phyloP scores from a whole-genome alignment of 2,888 invertebrate genomes.

The Ceramica pisi region DNA sequence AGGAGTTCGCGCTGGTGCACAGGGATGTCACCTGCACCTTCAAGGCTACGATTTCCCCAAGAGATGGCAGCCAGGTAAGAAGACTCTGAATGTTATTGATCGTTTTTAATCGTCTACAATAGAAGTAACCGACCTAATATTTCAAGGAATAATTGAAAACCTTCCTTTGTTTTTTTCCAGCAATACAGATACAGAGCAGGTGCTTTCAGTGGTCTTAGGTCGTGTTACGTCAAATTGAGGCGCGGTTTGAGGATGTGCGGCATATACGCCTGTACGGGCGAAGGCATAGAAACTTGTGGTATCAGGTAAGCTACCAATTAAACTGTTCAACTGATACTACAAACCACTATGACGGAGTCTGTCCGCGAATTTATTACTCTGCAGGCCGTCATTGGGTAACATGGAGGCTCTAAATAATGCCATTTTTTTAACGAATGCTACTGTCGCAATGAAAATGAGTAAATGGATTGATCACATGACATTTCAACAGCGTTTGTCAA shows the following conservation, averaged over 20 bases:
- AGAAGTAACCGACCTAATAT: too few relatives aligned
- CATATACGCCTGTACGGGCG: conserved; percentile 87
- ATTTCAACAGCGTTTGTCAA: too few relatives aligned
- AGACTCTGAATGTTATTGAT: too few relatives aligned
- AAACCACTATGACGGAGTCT: background rate
- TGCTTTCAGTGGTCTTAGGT: conserved; percentile 88
- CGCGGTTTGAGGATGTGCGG: conserved; percentile 88
- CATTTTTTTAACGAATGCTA: too few relatives aligned
- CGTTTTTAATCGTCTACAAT: too few relatives aligned
- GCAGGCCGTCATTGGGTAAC: too few relatives aligned
- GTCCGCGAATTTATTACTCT: background rate
- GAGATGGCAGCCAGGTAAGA: conserved; percentile 58
- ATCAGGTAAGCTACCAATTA: conserved; percentile 70
- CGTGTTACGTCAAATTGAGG: conserved; percentile 81
- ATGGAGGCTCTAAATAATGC: too few relatives aligned
- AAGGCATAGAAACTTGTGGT: conserved; percentile 84
- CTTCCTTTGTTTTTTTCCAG: conserved; percentile 62
- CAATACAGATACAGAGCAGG: conserved; percentile 87
- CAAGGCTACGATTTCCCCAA: conserved; percentile 73
- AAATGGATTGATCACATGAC: too few relatives aligned
- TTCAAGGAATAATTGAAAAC: background rate
- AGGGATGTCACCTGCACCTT: conserved; percentile 83
- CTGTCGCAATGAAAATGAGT: too few relatives aligned
- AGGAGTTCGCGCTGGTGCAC: conserved; percentile 81
- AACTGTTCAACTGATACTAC: background rate